Evolutionary conservation across 2,797 vertebrate species (phyloP).

Genomic region (Anniella stebbinsi): DNA sequence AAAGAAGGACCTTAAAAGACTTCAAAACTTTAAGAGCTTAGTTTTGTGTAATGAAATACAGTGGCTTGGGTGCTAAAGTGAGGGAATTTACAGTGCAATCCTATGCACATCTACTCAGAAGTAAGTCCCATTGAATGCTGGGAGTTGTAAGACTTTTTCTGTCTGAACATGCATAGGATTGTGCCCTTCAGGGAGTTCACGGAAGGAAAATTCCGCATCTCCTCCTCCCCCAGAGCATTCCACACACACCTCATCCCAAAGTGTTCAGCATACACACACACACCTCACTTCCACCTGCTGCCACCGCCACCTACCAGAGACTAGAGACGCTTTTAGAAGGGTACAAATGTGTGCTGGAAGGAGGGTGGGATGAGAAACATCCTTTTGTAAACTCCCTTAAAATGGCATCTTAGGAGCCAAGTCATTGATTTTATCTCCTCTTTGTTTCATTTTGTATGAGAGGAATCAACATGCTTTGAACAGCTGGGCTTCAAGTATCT

Average conservation of each 20-base stretch:
- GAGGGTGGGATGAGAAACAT: background rate
- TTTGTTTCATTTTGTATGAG: background rate
- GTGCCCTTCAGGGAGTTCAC: background rate
- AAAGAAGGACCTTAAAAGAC: background rate
- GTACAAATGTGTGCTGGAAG: too few relatives aligned
- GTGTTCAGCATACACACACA: background rate
- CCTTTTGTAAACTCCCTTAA: background rate
- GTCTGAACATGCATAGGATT: too few relatives aligned
- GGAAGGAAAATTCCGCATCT: background rate
- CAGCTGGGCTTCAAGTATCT: background rate
- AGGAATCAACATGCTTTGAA: background rate
- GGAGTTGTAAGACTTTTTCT: too few relatives aligned
- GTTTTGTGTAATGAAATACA: background rate
- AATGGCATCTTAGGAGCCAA: background rate
- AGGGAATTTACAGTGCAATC: too few relatives aligned
- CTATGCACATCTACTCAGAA: too few relatives aligned
- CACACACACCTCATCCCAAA: background rate
- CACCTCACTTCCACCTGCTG: too few relatives aligned
- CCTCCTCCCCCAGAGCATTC: background rate
- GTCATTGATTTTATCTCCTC: background rate
- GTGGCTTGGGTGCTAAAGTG: background rate
- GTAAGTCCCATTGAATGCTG: too few relatives aligned
- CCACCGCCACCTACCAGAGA: too few relatives aligned
- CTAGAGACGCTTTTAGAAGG: too few relatives aligned
- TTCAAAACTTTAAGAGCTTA: background rate